Base-by-base conservation (phyloP, 2,888 invertebrate species). In the Latheticus oryzae region DNA sequence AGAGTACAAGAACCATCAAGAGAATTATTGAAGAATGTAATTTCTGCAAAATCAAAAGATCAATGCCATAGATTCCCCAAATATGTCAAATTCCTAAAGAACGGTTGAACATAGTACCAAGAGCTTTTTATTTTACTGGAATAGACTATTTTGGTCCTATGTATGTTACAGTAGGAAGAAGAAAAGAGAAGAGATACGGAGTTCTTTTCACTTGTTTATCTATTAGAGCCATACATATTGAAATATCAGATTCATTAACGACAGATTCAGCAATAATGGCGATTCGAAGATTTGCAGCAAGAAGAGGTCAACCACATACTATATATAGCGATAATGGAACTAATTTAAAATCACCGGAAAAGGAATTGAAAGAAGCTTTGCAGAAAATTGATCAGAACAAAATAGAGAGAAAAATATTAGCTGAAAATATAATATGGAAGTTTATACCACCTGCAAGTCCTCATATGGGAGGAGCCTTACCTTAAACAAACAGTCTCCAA, bases 261-360 rank as follows among this genome's bases (percentile, higher is more conserved):
- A 65, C 33, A 51, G 63, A 5, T 43, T 64, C 3, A 45, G 63
- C 5, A 33, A 53, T 1, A 19, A 59, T 1, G 3, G 62, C 66
- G 1, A 55, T 70, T 3, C 47, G 53, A 21, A 57, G 71, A n/a
- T 70, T 71, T 24, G 52, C 63, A 1, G 43, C 68, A 1, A 23
- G 72, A 5, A 19, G 71, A 23, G 70, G 72, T 2, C 38, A 51
- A 4, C 55, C 60, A 2, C 16, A 24, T 4, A 30, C 48, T 0
- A 51, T 70, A 1, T 65, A 63, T 43, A 64, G 64, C 8, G 73
- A 73, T 32, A 67, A 69, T 42, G 73, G 64, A 1, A 65, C 63
- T 0, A 69, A 64, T 17, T 72, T 72, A 28, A 47, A 60, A 0
- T 70, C 69, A 3, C 67, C 69, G 1, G 50, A 59, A 3, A 35